Evolutionary conservation across 2,888 invertebrate species (phyloP), one percentile per base, ranked within the genome.

Genomic region (Lissocephala sabroskyi): DNA sequence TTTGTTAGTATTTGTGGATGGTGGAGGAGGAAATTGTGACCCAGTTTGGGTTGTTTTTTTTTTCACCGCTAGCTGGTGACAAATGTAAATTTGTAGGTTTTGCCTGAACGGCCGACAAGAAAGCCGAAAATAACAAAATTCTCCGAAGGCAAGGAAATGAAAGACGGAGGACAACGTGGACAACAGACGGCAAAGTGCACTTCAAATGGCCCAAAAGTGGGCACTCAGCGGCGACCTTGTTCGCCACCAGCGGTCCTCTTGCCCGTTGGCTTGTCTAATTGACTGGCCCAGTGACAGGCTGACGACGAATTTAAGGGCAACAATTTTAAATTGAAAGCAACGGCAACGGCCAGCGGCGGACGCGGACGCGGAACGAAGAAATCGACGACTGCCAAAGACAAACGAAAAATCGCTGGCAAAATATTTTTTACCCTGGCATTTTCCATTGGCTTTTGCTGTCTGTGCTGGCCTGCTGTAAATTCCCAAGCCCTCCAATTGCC

Each of bases 251-350:
- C 2, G n/a, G 33, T 33, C 16, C 4, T 16, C 16, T 13, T 6
- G 13, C 1, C 9, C 16, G 35, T 2, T 35, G 13, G 2, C 33
- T 2, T 51, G 73, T 65, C 76, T 76, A 68, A 68, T 68, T 68
- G 76, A 68, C 73, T 67, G 73, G 53, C 52, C 73, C 76, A 71
- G 52, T 68, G 68, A 68, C 68, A 64, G 59, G 48, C 45, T 62
- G 66, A 65, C 70, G n/a, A n/a, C n/a, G n/a, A n/a, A n/a, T n/a
- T n/a, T n/a, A n/a, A n/a, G n/a, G n/a, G n/a, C n/a, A n/a, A n/a
- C n/a, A n/a, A n/a, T n/a, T n/a, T n/a, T n/a, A n/a, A n/a, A n/a
- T n/a, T n/a, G n/a, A n/a, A n/a, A n/a, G n/a, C n/a, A n/a, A n/a
- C n/a, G n/a, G n/a, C n/a, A n/a, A n/a, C n/a, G n/a, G n/a, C n/a